Conservation (phyloP, 1,140 invertebrate species). For the Drosophila equinoxialis region DNA sequence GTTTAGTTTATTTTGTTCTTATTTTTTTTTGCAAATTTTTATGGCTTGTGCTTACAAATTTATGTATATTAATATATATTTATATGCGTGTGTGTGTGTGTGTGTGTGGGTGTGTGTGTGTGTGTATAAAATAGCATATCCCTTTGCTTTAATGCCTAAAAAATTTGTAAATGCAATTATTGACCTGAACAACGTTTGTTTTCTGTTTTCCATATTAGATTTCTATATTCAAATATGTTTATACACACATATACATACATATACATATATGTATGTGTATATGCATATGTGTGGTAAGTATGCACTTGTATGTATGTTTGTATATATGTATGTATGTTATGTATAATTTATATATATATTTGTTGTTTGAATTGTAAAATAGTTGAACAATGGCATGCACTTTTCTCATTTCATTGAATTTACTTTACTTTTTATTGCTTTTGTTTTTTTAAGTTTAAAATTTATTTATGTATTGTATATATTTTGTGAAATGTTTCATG, state of each 20-base stretch:
- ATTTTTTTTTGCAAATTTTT: constrained; percentile 8
- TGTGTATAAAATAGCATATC: constrained; percentile 69
- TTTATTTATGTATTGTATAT: constrained; percentile 16
- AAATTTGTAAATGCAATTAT: constrained; percentile 77
- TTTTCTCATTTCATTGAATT: constrained; percentile 19
- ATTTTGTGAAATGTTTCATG: constrained; percentile 39
- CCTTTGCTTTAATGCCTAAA: constrained; percentile 62
- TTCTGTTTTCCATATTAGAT: constrained; percentile 36
- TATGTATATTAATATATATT: constrained; percentile 21
- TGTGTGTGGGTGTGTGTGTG: constrained; percentile 36
- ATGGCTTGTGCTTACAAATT: constrained; percentile 45
- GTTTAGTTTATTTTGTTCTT: constrained; percentile 19
- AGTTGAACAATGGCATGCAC: constrained; percentile 34
- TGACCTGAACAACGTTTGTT: constrained; percentile 73
- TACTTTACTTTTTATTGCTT: constrained; percentile 30
- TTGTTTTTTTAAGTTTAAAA: constrained; percentile 40
- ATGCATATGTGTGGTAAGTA: constrained; percentile 24
- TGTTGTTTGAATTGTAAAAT: constrained; percentile 41
- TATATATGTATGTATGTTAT: constrained; percentile 14
- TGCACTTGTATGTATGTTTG: constrained; percentile 22
- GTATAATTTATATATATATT: constrained; percentile 10
- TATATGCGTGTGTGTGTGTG: constrained; percentile 46
- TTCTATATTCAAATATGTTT: constrained; percentile 48
- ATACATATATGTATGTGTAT: constrained; percentile 22
- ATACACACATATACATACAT: constrained; percentile 39